Evolutionary conservation across 2,797 vertebrate species (phyloP), one percentile per base, ranked within the genome.

Genomic region (Mallotus villosus): DNA sequence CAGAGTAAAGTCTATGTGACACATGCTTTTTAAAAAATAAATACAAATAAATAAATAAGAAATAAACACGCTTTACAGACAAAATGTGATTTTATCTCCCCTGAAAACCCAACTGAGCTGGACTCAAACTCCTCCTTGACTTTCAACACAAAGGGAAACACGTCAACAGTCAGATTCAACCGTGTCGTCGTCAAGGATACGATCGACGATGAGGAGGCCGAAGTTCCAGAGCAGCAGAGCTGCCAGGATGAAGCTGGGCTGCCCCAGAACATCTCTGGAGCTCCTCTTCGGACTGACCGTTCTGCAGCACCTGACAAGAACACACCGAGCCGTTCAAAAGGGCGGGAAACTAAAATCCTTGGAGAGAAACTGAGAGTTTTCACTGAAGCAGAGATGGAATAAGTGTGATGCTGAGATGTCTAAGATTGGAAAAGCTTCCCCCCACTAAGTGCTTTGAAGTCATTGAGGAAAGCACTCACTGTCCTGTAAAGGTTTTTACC

Each of bases 171-270:
- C 32, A 34, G 7, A 34, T 34, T 19, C 19, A 1, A 55, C 51
- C 9, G 5, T n/a, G 51, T 55, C 5, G 19, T 68, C 55, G 24
- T n/a, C 37, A 93, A 96, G 95, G 97, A 99, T 98, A 99, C 95
- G 97, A 84, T 99, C 97, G 67, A 99, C 93, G 75, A 99, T 86
- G 74, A 99, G 86, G 69, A 99, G 90, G 19, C 97, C 97, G 3
- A 97, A 97, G 89, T 99, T 99, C 95, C 95, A 98, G 53, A 99
- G 80, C 32, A 99, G 92, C 69, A 99, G 90, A 4, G 91, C 94
- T 0, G 95, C 92, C 34, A 99, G 89, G 82, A 98, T 85, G 74
- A 98, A 97, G 0, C 89, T 77, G 0, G 95, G 95, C 27, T 87
- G 95, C 68, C 83, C 92, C 70, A 94, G 72, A 37, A 94, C 25